Evolutionary conservation across 1,140 invertebrate species (phyloP), one percentile per base, ranked within the genome.

Genomic region (Stegodyphus mimosarum): DNA sequence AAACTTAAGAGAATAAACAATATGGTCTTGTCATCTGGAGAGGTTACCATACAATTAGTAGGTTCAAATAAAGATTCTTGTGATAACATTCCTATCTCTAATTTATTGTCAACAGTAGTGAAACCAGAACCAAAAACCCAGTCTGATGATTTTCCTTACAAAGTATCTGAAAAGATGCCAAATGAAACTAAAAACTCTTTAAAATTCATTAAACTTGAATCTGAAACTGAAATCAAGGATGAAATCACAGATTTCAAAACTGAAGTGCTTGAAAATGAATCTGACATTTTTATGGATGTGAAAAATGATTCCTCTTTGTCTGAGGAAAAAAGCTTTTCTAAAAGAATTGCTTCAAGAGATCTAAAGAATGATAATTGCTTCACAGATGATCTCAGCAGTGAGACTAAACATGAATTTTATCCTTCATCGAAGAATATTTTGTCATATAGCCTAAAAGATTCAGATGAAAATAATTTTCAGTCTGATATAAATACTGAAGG

Each of bases 41-140:
- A 84, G 49, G 81, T 84, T 70, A 70, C 63, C 10, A 75, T 84
- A 49, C 49, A 76, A 6, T 51, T 84, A 60, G 49, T 84, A 7
- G 66, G 52, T 75, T 69, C 63, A 13, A 52, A 49, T 7, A 53
- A 52, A 73, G 69, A 79, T 7, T 73, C 64, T 66, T 78, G 69
- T 78, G 69, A 86, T 86, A 73, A 52, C 53, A 48, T 76, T 17
- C 78, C 69, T 63, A 64, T 81, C 55, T 84, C 81, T 50, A 84
- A 84, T 50, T 50, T 75, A 18, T 18, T 84, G 6, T 69, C 81
- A 49, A 7, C 13, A 9, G 66, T 83, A 7, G 53, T 84, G 15
- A 84, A 84, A 66, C 18, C 81, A 48, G 71, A 84, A 70, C 48
- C 64, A 13, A 51, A 84, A 60, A 7, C 60, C 7, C 69, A 84